A percentile compares a stretch with the other conserved stretches of the same genome.
These are phyloP conservation scores for Hemiprocne comata DNA, from an alignment of 2,113 vertebrate genomes.

Conservation along the genomic window DNA sequence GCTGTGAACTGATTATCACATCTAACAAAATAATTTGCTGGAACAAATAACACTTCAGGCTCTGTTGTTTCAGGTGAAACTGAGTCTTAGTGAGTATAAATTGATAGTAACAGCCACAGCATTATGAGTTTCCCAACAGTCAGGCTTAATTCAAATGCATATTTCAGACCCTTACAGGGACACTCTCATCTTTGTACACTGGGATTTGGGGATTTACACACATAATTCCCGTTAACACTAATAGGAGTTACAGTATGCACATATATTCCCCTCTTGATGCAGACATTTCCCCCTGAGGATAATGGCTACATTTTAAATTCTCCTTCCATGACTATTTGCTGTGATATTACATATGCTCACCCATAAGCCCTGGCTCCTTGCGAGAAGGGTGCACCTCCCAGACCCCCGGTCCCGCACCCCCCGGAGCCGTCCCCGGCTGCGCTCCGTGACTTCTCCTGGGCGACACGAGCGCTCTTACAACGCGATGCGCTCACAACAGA, in stretches of 20 bases:
- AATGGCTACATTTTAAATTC: conserved; percentile 55
- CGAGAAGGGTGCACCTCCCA: not conserved
- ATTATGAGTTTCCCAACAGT: conserved; percentile 54
- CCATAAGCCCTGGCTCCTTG: not conserved
- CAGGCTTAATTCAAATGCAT: conserved; percentile 64
- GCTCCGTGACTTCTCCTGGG: rapidly evolving
- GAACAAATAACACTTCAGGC: conserved; percentile 71
- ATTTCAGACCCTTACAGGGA: conserved; percentile 62
- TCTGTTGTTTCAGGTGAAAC: conserved; percentile 76
- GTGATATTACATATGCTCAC: not conserved
- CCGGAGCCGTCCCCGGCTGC: not conserved
- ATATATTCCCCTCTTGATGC: conserved; percentile 24
- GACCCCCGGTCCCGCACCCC: not conserved
- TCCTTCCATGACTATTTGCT: not conserved
- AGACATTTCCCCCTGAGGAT: conserved; percentile 43
- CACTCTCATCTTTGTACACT: conserved; percentile 27
- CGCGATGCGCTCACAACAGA: not conserved
- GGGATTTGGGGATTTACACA: conserved; percentile 69
- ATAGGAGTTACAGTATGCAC: conserved; percentile 39
- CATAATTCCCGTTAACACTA: conserved; percentile 74
- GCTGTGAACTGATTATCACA: conserved; percentile 70
- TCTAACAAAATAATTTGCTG: conserved; percentile 70
- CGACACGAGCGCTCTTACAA: not conserved
- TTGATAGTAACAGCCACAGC: conserved; percentile 38
- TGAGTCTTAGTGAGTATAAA: conserved; percentile 64